Evolutionary conservation across 2,888 invertebrate species (phyloP).

Genomic region (Parthenolecanium corni): DNA sequence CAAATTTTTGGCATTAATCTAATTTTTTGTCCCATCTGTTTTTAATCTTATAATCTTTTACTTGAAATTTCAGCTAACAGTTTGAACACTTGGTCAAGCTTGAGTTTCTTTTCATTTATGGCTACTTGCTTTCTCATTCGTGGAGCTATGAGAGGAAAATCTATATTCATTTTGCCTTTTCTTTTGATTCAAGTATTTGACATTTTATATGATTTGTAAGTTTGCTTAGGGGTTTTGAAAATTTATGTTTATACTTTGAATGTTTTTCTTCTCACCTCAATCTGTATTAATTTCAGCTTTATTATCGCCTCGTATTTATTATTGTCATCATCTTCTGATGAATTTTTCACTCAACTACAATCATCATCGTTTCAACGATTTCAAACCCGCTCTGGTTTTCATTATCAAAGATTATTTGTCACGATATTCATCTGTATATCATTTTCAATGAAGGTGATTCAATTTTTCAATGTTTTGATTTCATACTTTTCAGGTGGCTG

Average conservation of each 20-base stretch:
- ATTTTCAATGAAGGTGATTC: not conserved
- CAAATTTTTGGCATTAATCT: not conserved
- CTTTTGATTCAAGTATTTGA: constrained; percentile 7
- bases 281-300: no score
- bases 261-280: no score
- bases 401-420: not conserved
- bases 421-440: not conserved
- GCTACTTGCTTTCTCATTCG: not conserved
- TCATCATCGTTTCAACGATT: constrained; percentile 6
- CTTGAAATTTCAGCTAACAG: not conserved
- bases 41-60: not conserved
- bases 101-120: not conserved
- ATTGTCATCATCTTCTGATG: not conserved
- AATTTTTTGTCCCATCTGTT: not conserved
- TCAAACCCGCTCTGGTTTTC: not conserved
- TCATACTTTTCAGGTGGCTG: no score
- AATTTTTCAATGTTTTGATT: no score
- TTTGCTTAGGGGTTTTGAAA: not conserved
- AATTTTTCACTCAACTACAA: constrained; percentile 7
- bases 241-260: not conserved
- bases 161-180: not conserved
- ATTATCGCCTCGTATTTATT: not conserved
- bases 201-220: constrained; percentile 7
- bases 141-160: constrained; percentile 1
- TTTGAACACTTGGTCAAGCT: not conserved